These are phyloP conservation scores for Hippopotamyrus pictus DNA, from an alignment of 2,797 vertebrate genomes.

Conservation along the genomic window DNA sequence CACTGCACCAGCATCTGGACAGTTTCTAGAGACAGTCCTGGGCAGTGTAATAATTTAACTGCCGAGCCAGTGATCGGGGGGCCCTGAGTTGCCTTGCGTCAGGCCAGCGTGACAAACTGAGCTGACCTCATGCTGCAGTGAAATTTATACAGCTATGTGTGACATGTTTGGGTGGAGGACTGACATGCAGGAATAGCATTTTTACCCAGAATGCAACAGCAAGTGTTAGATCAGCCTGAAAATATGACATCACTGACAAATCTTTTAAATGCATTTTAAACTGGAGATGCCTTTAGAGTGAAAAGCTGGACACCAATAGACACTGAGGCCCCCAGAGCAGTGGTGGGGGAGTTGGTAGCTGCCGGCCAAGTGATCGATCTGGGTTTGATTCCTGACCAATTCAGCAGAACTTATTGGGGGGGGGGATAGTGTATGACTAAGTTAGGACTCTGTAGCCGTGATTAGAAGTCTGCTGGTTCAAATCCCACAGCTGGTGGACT, in stretches of 20 bases:
- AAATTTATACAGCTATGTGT: background rate
- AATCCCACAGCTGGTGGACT: background rate
- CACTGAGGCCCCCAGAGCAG: background rate
- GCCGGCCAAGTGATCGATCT: background rate
- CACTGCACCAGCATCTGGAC: background rate
- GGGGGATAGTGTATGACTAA: background rate
- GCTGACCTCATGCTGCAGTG: background rate
- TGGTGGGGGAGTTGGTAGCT: background rate
- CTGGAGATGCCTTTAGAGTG: background rate
- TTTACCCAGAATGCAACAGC: background rate
- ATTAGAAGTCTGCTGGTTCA: background rate
- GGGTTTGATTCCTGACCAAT: background rate
- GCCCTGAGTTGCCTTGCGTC: background rate
- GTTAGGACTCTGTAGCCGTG: background rate
- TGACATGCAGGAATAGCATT: background rate
- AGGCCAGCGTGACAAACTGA: background rate
- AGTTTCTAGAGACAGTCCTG: background rate
- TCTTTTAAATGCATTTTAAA: background rate
- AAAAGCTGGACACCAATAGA: background rate
- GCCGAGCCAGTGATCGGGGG: background rate
- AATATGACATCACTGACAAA: background rate
- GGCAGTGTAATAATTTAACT: background rate
- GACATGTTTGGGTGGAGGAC: background rate
- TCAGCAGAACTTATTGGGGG: background rate
- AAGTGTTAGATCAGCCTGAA: background rate